phyloP scores from a whole-genome alignment of 2,888 invertebrate species.

The Desoria tigrina region DNA sequence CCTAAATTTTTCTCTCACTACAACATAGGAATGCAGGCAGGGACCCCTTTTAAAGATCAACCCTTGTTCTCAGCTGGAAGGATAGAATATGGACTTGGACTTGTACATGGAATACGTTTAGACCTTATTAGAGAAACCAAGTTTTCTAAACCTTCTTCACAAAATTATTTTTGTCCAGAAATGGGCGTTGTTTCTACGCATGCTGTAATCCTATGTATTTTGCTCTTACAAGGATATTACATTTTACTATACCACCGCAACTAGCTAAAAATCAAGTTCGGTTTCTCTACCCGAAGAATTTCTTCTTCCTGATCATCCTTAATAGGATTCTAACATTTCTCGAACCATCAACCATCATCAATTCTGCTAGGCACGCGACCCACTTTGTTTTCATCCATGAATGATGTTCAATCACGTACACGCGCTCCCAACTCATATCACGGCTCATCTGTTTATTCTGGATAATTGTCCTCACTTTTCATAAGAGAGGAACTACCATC shows the following conservation, averaged over 20 bases:
- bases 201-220: no score
- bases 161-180: conserved; percentile 49
- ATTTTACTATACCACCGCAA: background rate
- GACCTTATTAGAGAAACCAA: background rate
- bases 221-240: conserved; percentile 15
- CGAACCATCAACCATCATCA: conserved; percentile 2
- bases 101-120: conserved; percentile 2
- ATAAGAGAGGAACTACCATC: background rate
- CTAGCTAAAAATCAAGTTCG: background rate
- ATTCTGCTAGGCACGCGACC: conserved; percentile 16
- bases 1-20: conserved; percentile 1
- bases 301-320: conserved; percentile 11
- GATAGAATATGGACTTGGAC: no score
- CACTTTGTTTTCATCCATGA: conserved; percentile 15
- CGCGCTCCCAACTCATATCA: conserved; percentile 9
- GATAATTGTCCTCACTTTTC: background rate
- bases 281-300: conserved; percentile 4
- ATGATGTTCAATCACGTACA: conserved; percentile 21
- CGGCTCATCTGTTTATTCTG: background rate
- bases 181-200: conserved; percentile 51
- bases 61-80: conserved; percentile 18
- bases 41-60: conserved; percentile 44
- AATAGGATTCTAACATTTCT: conserved; percentile 14
- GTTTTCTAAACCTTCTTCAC: conserved; percentile 38
- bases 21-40: background rate